Evolutionary conservation across 1,140 invertebrate genomes (phyloP), one percentile per base, ranked within the genome.

Genomic region (Paralvinella palmiformis): DNA sequence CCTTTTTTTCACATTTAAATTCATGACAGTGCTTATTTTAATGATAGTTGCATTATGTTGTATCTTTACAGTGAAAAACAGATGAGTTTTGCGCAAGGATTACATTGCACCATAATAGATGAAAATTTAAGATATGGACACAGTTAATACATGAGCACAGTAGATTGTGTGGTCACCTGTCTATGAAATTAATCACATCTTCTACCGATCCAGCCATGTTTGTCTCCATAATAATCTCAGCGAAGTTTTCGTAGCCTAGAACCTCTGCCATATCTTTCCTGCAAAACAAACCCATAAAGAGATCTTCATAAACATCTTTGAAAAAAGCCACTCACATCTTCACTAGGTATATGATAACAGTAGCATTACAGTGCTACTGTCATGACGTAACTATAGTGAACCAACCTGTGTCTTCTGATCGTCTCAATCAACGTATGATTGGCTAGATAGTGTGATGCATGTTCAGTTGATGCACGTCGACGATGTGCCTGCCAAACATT

Each of bases 171-270:
- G 66, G 88, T 87, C 71, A 63, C 67, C 79, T 86, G 55, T 88
- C 82, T n/a, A 96, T 81, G 65, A 89, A 85, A 52, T 85, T 81
- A 59, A 88, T 81, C 1, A 95, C 86, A 79, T 88, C 90, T 29
- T 90, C 85, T n/a, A 93, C 78, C 68, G 77, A 88, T 35, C 87
- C 88, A 2, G 92, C 91, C 91, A 96, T 95, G 84, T 95, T 96
- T 0, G 91, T 94, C 82, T 91, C 87, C 91, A 96, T 92, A 33
- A 89, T 92, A 86, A 96, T 87, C 33, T 94, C 86, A 0, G 85
- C 87, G 80, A 84, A 95, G 63, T 84, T 87, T 56, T 88, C 82
- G 77, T 86, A 96, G 0, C 92, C 92, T 52, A 96, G 80, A 24
- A 88, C 67, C 71, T 87, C 82, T 0, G 92, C 92, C 73, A 90